These are phyloP conservation scores for Larimichthys crocea DNA, from an alignment of 2,113 vertebrate genomes.

Conservation along the genomic window DNA sequence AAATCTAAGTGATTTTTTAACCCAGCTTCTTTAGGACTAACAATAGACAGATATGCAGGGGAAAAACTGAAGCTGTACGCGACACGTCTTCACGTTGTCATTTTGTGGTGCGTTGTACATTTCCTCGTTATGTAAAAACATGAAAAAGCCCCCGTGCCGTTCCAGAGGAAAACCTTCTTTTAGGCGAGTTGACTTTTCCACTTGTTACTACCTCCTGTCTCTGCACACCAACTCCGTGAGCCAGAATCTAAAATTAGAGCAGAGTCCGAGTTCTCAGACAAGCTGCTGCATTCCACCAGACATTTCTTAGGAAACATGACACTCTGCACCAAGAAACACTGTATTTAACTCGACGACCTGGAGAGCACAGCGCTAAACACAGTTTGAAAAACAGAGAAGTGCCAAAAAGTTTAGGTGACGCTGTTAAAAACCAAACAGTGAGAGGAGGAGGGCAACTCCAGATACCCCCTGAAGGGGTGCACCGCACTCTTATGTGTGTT, in stretches of 20 bases:
- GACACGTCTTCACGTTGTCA: neutral
- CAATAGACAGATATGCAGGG: neutral
- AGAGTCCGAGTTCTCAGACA: slow-evolving; percentile 76
- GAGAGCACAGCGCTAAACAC: slow-evolving; percentile 38
- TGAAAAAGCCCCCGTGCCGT: neutral
- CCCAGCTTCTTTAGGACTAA: neutral
- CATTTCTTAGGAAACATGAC: slow-evolving; percentile 80
- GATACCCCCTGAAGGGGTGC: neutral
- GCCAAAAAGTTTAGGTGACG: neutral
- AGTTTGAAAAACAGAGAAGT: slow-evolving; percentile 8
- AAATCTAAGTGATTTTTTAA: neutral
- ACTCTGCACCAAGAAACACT: slow-evolving; percentile 74
- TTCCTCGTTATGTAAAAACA: neutral
- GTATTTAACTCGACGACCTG: slow-evolving; percentile 62
- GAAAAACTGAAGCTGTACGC: neutral
- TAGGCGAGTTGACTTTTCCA: slow-evolving; percentile 65
- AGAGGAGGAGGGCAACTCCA: neutral
- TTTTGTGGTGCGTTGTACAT: too few relatives aligned
- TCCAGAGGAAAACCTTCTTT: slow-evolving; percentile 44
- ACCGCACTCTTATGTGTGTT: neutral
- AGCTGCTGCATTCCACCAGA: slow-evolving; percentile 79
- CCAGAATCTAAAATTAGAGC: slow-evolving; percentile 83
- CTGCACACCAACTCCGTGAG: slow-evolving; percentile 75
- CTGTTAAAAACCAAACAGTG: neutral
- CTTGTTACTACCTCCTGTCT: slow-evolving; percentile 76